phyloP scores from a whole-genome alignment of 1,140 invertebrate genomes.

The Drosophila guanche region DNA sequence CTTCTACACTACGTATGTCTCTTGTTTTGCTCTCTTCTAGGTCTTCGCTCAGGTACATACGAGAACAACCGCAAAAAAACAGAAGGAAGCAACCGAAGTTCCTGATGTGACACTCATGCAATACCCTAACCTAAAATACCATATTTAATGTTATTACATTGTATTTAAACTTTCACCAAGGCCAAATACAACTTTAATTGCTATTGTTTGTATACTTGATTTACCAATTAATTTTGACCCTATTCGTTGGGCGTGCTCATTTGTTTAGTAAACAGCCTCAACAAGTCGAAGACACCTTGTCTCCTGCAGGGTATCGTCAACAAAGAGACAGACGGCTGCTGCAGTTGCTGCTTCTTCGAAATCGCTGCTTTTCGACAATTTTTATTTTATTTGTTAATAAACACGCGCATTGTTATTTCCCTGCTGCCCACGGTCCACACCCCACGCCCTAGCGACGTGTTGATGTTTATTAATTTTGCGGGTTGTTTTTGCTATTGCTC shows the following conservation, averaged over 20 bases:
- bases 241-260: no score
- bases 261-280: neutral
- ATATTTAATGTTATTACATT: neutral
- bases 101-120: no score
- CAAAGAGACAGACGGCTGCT: constrained; percentile 1
- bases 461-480: constrained; percentile 44
- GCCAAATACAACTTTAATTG: neutral
- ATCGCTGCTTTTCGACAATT: constrained; percentile 50
- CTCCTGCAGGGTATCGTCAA: neutral
- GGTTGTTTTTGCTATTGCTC: constrained; percentile 18
- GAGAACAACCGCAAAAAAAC: neutral
- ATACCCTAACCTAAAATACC: constrained; percentile 1
- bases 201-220: no score
- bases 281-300: neutral
- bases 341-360: constrained; percentile 43
- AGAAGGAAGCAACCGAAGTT: neutral
- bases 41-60: constrained; percentile 1
- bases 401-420: constrained; percentile 29
- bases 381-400: constrained; percentile 56
- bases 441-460: constrained; percentile 1
- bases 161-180: no score
- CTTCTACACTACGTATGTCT: neutral
- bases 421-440: neutral
- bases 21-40: neutral
- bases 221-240: no score